Evolutionary conservation across 2,888 invertebrate species (phyloP), one percentile per base, ranked within the genome.

Genomic region (Blera fallax): DNA sequence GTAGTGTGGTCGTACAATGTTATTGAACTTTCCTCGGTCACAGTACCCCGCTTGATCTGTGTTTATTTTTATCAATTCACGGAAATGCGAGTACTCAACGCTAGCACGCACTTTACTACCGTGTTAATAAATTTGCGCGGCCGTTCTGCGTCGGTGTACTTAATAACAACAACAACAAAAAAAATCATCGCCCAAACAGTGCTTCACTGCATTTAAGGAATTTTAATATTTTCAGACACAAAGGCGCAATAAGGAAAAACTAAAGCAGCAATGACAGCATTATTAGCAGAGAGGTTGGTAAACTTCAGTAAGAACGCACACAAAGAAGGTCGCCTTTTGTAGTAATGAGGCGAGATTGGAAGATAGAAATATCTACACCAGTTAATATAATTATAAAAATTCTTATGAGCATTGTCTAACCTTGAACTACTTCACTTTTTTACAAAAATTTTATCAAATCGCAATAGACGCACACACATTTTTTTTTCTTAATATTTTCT

Each of bases 11-110:
- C n/a, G 34, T 21, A 7, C 37, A 50, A 21, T 50, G 72, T 58
- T 72, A 24, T 50, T 72, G 72, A 72, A 72, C 72, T 60, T 50
- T 48, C 50, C 24, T 50, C 72, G 34, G 24, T 16, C n/a, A 37
- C 24, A 54, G 14, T 29, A 65, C 54, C 18, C 27, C 1, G 6
- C 24, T 24, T 24, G 24, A 10, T 58, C 32, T 21, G 21, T n/a
- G 4, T 56, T 29, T 29, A 70, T 58, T 45, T 70, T 43, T 45
- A 60, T 50, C 27, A 37, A 5, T 14, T 60, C 50, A 60, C 72
- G 60, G 72, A 72, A 72, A 60, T 60, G 60, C 11, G 48, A 18
- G 48, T 48, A 14, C 32, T 14, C 24, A 8, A 14, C 24, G n/a
- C 43, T 32, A 10, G 6, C 24, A 37, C 29, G 43, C 54, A 56